Evolutionary conservation across 2,113 vertebrate genomes (phyloP).

Genomic region (Tringa solitaria): DNA sequence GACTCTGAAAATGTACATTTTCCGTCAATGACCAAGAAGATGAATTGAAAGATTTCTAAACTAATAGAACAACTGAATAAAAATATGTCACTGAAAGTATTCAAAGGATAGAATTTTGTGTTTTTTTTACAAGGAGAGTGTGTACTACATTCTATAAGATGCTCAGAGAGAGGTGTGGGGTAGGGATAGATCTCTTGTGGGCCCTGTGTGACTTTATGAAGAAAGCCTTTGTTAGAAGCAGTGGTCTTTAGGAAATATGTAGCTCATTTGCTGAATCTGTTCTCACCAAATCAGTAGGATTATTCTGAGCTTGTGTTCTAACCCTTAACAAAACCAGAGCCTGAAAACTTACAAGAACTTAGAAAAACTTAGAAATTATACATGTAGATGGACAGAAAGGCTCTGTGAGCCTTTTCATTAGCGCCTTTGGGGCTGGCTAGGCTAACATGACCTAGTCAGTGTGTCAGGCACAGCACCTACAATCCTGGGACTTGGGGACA

Average conservation of each 20-base stretch:
- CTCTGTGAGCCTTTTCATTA: not conserved
- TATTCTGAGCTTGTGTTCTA: fast-evolving
- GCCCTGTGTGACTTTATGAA: not conserved
- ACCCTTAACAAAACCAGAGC: not conserved
- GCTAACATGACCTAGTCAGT: not conserved
- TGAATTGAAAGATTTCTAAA: not conserved
- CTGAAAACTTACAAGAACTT: not conserved
- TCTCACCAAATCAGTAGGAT: too few species aligned
- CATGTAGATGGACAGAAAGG: not conserved
- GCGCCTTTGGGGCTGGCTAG: not conserved
- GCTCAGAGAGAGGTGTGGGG: not conserved
- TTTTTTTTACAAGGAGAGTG: fast-evolving
- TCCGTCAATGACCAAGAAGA: not conserved
- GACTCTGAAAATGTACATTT: not conserved
- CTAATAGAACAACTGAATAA: not conserved
- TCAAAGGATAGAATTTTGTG: not conserved
- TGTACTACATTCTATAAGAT: too few species aligned
- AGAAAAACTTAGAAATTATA: not conserved
- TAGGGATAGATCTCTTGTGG: not conserved
- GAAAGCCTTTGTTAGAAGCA: not conserved
- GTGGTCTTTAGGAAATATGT: not conserved
- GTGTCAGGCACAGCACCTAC: not conserved
- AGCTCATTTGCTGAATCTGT: too few species aligned
- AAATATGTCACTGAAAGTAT: not conserved
- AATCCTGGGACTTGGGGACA: not conserved